Evolutionary conservation across 2,888 invertebrate species (phyloP), one percentile per base, ranked within the genome.

Genomic region (Polydrusus tereticollis): DNA sequence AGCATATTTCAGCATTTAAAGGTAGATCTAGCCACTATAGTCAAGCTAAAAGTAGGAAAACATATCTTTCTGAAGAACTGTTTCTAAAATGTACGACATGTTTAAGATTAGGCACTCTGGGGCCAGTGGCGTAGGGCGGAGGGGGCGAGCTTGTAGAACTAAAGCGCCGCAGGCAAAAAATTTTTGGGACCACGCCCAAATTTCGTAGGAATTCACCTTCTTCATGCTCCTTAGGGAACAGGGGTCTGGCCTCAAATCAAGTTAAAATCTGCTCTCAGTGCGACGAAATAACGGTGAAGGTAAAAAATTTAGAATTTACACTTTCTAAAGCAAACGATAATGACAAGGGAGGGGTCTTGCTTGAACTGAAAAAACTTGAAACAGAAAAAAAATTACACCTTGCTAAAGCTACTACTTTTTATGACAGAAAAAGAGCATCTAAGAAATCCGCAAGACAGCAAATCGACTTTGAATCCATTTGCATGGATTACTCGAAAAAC

Each of bases 351-450:
- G 38, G 6, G 59, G 38, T 59, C 16, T 38, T 36, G 18, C 21
- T 14, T 59, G 59, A 59, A 36, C 38, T 59, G 58, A 58, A 58
- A 58, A 58, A 58, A 23, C 26, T 58, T 58, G 58, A 58, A n/a
- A 29, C 58, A 58, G 58, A 58, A 58, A 59, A 38, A 38, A 38
- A 36, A 23, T 1, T 36, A 59, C 59, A 59, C 59, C 59, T 59
- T 59, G 59, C 59, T 16, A 59, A 10, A 59, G 59, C 59, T 59
- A 59, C 59, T 16, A 59, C 59, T n/a, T 59, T 59, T 59, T 59
- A 59, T 59, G 14, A 52, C 52, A 10, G 52, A 26, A 52, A 50
- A 21, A 52, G 52, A 29, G 23, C 1, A 29, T 52, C 26, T 3
- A 26, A 52, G 14, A 52, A 29, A 52, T 23, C 29, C 26, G 29